Evolutionary conservation across 1,140 invertebrate species (phyloP), one percentile per base, ranked within the genome.

Genomic region (Atta cephalotes): DNA sequence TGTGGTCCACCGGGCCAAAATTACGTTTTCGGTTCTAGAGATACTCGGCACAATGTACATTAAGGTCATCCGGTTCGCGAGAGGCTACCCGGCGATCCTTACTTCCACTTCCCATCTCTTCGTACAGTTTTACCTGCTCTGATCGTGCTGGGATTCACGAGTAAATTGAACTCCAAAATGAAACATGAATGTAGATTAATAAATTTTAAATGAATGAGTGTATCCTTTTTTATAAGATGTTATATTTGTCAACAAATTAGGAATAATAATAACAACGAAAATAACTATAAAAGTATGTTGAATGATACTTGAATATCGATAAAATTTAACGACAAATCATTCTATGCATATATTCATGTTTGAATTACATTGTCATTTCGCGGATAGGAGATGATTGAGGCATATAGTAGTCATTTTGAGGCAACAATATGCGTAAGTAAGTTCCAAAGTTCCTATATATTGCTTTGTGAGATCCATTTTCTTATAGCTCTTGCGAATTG

Each of bases 1-100:
- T 92, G 92, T 93, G 92, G 92, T 93, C 92, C 91, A 49, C 25
- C 63, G 25, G 53, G 86, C 87, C 87, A 88, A 93, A 90, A 92
- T 92, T 93, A 86, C 88, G 63, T 90, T 93, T 91, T 93, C 78
- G 85, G 80, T 88, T 72, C 72, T 66, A 60, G 28, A 80, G 71
- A 76, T 74, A 63, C 58, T 60, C 31, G 49, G 28, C 86, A 49
- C 80, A 81, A 65, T 63, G 70, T 79, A 76, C 87, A 89, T 89
- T 87, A 85, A 88, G 87, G 88, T 90, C 87, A 76, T 80, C 85
- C 85, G 74, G 78, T 80, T 87, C 74, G 87, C 56, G 88, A 89
- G 79, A 78, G 70, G 71, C 53, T 53, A 74, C 16, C 49, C 39
- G 72, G 28, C 60, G 74, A 85, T 53, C 77, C 35, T 77, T 78